Evolutionary conservation across 2,797 vertebrate genomes (phyloP).

Genomic region (Kryptopterus vitreolus): DNA sequence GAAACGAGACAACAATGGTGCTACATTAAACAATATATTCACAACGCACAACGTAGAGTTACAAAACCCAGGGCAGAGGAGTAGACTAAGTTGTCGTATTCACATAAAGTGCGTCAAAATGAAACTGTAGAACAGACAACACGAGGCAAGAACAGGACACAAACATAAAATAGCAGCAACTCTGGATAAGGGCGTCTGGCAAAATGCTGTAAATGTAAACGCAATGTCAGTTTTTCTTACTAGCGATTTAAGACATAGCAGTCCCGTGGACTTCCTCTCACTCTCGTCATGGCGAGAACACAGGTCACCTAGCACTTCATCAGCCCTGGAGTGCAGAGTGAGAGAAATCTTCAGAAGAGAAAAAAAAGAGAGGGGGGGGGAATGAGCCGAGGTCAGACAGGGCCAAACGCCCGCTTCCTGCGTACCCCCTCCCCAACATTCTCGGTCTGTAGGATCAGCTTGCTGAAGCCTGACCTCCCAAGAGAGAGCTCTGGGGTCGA

Average conservation of each 20-base stretch:
- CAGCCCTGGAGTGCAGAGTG: slow-evolving; percentile 46
- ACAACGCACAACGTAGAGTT: too few relatives aligned
- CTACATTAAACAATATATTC: too few relatives aligned
- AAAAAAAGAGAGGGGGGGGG: slow-evolving; percentile 56
- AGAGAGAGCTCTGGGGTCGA: slow-evolving; percentile 43
- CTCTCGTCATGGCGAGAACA: slow-evolving; percentile 30
- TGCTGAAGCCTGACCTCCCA: slow-evolving; percentile 51
- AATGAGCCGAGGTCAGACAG: slow-evolving; percentile 64
- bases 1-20: too few relatives aligned
- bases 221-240: too few relatives aligned
- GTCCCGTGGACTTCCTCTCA: slow-evolving; percentile 19
- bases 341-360: slow-evolving; percentile 52
- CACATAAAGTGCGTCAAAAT: too few relatives aligned
- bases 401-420: slow-evolving; percentile 66
- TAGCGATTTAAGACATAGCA: slow-evolving; percentile 33
- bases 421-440: slow-evolving; percentile 36
- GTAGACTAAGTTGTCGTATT: too few relatives aligned
- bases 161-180: too few relatives aligned
- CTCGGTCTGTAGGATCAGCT: slow-evolving; percentile 49
- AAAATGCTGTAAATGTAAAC: too few relatives aligned
- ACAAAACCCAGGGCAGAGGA: too few relatives aligned
- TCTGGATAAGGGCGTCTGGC: too few relatives aligned
- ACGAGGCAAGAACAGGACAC: too few relatives aligned
- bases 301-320: slow-evolving; percentile 53
- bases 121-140: too few relatives aligned